These are phyloP conservation scores for Melieria crassipennis DNA, from an alignment of 2,888 invertebrate genomes.

Conservation along the genomic window DNA sequence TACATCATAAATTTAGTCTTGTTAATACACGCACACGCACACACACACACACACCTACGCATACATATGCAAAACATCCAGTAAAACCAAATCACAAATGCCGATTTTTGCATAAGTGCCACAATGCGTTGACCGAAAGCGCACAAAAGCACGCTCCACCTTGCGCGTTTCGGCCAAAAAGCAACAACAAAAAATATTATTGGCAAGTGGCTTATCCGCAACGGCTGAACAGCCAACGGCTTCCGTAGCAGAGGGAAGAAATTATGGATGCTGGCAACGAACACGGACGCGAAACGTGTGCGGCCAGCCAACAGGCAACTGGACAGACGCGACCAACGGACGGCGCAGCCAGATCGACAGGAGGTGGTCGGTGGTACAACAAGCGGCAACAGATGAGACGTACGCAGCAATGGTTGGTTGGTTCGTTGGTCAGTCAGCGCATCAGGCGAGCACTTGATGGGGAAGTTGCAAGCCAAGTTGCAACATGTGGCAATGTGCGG, in stretches of 20 bases:
- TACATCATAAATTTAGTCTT: constrained; percentile 21
- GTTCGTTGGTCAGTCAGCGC: too few relatives aligned
- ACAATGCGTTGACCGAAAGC: too few relatives aligned
- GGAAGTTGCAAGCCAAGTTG: too few relatives aligned
- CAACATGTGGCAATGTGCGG: too few relatives aligned
- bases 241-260: background rate
- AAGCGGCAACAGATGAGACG: too few relatives aligned
- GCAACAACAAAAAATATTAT: background rate
- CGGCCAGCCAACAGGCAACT: too few relatives aligned
- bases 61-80: background rate
- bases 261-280: constrained; percentile 43
- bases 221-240: background rate
- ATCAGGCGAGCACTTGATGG: too few relatives aligned
- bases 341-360: too few relatives aligned
- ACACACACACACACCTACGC: constrained; percentile 22
- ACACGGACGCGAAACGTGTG: constrained; percentile 2
- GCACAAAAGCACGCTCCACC: background rate
- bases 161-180: background rate
- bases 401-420: too few relatives aligned
- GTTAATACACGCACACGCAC: constrained; percentile 4
- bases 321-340: too few relatives aligned
- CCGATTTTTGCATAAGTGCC: too few relatives aligned
- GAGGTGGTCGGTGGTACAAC: too few relatives aligned
- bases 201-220: background rate
- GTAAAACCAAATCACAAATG: constrained; percentile 4